Evolutionary conservation across 2,797 vertebrate species (phyloP), one percentile per base, ranked within the genome.

Genomic region (Lepidocolaptes lacrymiger): DNA sequence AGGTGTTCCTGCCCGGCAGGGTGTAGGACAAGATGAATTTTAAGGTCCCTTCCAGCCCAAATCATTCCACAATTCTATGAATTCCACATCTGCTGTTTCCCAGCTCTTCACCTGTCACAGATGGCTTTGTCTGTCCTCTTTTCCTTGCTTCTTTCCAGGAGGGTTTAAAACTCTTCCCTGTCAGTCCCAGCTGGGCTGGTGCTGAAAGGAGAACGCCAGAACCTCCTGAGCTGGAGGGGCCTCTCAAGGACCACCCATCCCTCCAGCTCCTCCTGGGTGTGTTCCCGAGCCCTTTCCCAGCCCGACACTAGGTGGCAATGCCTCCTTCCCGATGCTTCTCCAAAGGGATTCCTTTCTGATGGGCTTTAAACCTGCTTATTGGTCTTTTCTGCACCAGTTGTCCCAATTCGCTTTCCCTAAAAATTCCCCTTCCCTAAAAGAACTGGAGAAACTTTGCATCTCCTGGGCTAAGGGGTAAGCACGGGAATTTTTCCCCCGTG

Each of bases 301-400:
- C 14, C 26, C 1, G 30, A 76, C 95, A 48, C 95, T 94, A 97
- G 96, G 37, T 96, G 96, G 96, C 95, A 94, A 82, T 94, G 64
- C 76, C 59, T 84, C 41, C 95, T 51, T 91, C 48, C 9, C 16
- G 27, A 28, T 66, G 59, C 79, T 15, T 11, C 39, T 79, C 61
- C 30, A 17, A 19, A 11, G 4, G 19, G 51, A 56, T 9, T n/a
- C 8, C 1, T 12, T 74, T 54, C 39, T 37, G 14, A 2, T 20
- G 23, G 72, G 21, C 37, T 78, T 85, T 41, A 34, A 51, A 12
- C 48, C 48, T 67, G 69, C 23, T 2, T 44, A 3, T 30, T 9
- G 24, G 21, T 30, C 34, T 32, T 22, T 48, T n/a, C 54, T 62
- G 27, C 32, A 21, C 61, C 36, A 21, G 8, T 39, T 30, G 26